Base-by-base conservation (phyloP, 1,140 invertebrate species). In the Drepana arcuata region DNA sequence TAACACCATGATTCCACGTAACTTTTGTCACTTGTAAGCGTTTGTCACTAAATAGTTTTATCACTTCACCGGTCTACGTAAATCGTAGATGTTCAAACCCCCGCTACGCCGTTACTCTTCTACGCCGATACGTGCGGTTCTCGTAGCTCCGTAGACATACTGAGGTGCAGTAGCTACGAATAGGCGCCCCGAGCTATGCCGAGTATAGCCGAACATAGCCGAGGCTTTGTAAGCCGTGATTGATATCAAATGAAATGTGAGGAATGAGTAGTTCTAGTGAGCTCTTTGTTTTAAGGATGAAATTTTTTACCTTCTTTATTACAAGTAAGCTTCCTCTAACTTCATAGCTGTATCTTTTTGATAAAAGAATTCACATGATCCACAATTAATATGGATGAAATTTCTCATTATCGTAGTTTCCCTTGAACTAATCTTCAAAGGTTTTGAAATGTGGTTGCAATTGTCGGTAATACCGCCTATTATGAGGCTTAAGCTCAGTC, bases 191-290 rank as follows among this genome's bases (percentile, higher is more conserved):
- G 69, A 74, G 50, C 16, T 32, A 46, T n/a, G 14, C 54, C 75
- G 75, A 80, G n/a, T 33, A n/a, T 23, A 12, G 21, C 65, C 77
- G 77, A 77, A 31, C 18, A 18, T 7, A 29, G 25, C 63, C 68
- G 64, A 74, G 49, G 46, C 40, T 59, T 52, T 60, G 57, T 68
- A 72, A 72, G 62, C 60, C 48, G 68, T 81, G 77, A 81, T 81
- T 81, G 75, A 81, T 81, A 78, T 74, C 62, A 78, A 78, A 81
- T 77, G 70, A 74, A 77, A 81, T 77, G 73, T 77, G 68, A 78
- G 66, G 61, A 77, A 74, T 74, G 64, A 75, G 63, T 75, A 78
- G 75, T 75, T 77, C 50, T 51, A 61, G 43, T 48, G 48, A 55
- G 61, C 51, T 66, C 73, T 75, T 80, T 80, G 75, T 80, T 77